phyloP scores from a whole-genome alignment of 2,797 vertebrate species.

The Enteromius radiatus region DNA sequence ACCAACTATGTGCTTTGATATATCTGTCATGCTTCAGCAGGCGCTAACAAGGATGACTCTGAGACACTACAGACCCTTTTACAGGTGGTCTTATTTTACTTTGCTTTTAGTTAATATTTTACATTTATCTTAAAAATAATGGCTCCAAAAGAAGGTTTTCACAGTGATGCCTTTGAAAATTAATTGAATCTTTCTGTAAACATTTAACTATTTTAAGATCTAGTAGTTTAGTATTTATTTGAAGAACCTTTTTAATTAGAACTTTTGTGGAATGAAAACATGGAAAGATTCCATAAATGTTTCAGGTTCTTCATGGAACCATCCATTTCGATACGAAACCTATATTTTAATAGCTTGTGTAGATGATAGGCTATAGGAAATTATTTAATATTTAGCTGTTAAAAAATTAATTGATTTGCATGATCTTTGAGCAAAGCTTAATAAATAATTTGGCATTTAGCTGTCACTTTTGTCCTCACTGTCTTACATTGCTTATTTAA shows the following conservation, averaged over 20 bases:
- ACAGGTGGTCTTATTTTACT: not conserved
- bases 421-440: not conserved
- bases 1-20: slow-evolving; percentile 53
- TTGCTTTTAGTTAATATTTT: not conserved
- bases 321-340: not conserved
- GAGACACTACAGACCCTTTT: slow-evolving; percentile 26
- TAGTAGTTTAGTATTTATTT: not conserved
- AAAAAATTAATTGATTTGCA: not conserved
- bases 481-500: not conserved
- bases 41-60: slow-evolving; percentile 49
- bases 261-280: not conserved
- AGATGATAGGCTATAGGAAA: not conserved
- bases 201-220: too few relatives aligned
- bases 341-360: not conserved
- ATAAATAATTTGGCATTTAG: slow-evolving; percentile 7
- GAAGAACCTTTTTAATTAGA: not conserved
- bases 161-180: not conserved
- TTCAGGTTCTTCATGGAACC: not conserved
- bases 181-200: too few relatives aligned
- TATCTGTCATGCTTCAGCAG: slow-evolving; percentile 47
- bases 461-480: not conserved
- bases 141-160: not conserved
- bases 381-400: not conserved
- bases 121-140: not conserved
- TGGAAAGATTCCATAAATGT: not conserved